Evolutionary conservation across 2,888 invertebrate species (phyloP).

Genomic region (Phoenoteleia sp.): DNA sequence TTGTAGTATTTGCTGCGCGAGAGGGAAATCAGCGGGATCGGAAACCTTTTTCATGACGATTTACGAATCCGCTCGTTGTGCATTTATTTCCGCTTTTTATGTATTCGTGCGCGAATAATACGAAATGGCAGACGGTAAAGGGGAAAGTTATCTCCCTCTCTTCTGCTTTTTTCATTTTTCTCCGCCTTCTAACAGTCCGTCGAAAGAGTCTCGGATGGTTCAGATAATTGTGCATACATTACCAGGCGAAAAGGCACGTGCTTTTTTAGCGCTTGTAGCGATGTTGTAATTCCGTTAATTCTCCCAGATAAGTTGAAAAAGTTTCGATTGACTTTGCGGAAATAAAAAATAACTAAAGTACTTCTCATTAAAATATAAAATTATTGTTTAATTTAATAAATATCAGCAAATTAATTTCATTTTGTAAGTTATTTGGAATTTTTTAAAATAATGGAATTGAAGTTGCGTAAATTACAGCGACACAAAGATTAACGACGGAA

Average conservation of each 20-base stretch:
- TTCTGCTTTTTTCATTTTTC: slow-evolving; percentile 1
- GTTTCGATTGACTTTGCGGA: background rate
- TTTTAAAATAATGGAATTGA: no score
- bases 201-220: slow-evolving; percentile 22
- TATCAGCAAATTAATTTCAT: no score
- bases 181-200: background rate
- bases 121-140: slow-evolving; percentile 11
- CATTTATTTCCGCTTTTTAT: slow-evolving; percentile 59
- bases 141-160: slow-evolving; percentile 4
- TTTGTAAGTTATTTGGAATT: no score
- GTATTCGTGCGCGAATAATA: slow-evolving; percentile 54
- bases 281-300: background rate
- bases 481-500: no score
- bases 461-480: no score
- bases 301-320: background rate
- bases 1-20: slow-evolving; percentile 56
- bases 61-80: slow-evolving; percentile 59
- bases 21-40: slow-evolving; percentile 40
- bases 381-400: background rate
- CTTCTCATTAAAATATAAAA: no score
- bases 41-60: slow-evolving; percentile 66
- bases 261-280: background rate
- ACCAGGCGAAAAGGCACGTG: background rate
- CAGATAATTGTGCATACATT: slow-evolving; percentile 51
- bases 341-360: background rate